These are phyloP conservation scores for Melanotaenia boesemani DNA, from an alignment of 2,797 vertebrate genomes.

Conservation along the genomic window DNA sequence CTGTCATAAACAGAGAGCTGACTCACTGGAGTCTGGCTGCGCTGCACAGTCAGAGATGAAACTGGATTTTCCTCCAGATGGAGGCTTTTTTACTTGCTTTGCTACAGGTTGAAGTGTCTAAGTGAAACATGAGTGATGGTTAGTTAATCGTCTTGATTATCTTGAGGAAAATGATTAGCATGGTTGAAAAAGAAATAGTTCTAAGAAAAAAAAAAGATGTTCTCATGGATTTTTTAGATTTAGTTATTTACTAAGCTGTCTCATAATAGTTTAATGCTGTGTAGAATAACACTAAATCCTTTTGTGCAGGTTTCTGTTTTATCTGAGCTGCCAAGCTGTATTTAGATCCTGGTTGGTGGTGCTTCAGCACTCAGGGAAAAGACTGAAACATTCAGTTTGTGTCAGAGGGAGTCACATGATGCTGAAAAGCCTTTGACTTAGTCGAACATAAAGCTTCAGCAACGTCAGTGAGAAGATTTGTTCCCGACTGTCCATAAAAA, in stretches of 20 bases:
- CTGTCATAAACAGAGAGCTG: conserved; percentile 18
- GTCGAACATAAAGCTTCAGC: conserved; percentile 36
- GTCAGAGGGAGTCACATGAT: conserved; percentile 16
- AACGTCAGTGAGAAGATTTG: conserved; percentile 35
- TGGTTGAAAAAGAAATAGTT: background rate
- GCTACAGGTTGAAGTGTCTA: background rate
- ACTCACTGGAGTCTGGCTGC: conserved; percentile 13
- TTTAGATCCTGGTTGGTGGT: conserved; percentile 17
- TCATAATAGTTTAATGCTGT: background rate
- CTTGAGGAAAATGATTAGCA: background rate
- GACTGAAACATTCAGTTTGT: conserved; percentile 40
- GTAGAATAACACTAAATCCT: background rate
- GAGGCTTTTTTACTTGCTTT: background rate
- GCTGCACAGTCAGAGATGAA: background rate
- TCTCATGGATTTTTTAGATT: background rate
- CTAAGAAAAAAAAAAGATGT: background rate
- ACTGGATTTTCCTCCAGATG: conserved; percentile 10
- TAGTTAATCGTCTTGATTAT: background rate
- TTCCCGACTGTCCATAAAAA: conserved; percentile 28
- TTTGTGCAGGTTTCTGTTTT: background rate
- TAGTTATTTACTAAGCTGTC: background rate
- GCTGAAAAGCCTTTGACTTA: conserved; percentile 31
- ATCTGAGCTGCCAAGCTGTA: conserved; percentile 10
- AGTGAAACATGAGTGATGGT: background rate
- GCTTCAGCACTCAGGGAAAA: conserved; percentile 27